Percentiles rank a stretch among this genome's conserved stretches.
These are phyloP conservation scores for Amphiprion ocellaris DNA, from an alignment of 2,113 vertebrate genomes.

Conservation along the genomic window DNA sequence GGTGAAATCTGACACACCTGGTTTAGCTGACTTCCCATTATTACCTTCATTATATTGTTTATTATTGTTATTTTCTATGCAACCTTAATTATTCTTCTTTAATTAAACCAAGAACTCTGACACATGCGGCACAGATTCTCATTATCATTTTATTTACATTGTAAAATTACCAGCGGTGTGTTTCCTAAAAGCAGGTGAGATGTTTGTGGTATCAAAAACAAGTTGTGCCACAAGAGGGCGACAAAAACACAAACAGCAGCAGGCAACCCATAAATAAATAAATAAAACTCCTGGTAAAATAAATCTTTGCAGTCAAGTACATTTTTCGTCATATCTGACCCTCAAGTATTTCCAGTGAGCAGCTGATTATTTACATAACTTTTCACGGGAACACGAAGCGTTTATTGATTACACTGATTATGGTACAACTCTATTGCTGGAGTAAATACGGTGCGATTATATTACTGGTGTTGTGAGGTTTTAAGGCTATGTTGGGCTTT, in stretches of 20 bases:
- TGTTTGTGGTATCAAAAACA: slow-evolving; percentile 22
- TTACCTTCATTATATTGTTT: no score
- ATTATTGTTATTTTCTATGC: no score
- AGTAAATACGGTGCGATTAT: slow-evolving; percentile 58
- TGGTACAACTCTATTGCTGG: slow-evolving; percentile 66
- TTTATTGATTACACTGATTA: slow-evolving; percentile 43
- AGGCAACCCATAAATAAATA: not conserved
- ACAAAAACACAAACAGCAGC: slow-evolving; percentile 53
- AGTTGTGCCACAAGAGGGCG: slow-evolving; percentile 49
- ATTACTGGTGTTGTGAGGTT: slow-evolving; percentile 60
- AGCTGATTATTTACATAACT: slow-evolving; percentile 55
- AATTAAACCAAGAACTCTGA: slow-evolving; percentile 4
- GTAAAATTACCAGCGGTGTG: slow-evolving; percentile 44
- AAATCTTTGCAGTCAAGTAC: slow-evolving; percentile 31
- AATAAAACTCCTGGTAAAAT: slow-evolving; percentile 26
- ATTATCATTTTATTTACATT: slow-evolving; percentile 57
- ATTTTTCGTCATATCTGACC: slow-evolving; percentile 25
- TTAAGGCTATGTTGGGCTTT: slow-evolving; percentile 79
- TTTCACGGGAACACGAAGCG: not conserved
- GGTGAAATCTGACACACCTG: no score
- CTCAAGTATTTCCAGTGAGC: slow-evolving; percentile 55
- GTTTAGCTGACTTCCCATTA: no score
- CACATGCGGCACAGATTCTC: slow-evolving; percentile 21
- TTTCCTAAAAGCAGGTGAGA: slow-evolving; percentile 31
- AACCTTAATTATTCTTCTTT: no score